Percentiles rank a stretch among this genome's conserved stretches.
Conservation (phyloP, 2,888 invertebrate species). For the Eupeodes luniger region DNA sequence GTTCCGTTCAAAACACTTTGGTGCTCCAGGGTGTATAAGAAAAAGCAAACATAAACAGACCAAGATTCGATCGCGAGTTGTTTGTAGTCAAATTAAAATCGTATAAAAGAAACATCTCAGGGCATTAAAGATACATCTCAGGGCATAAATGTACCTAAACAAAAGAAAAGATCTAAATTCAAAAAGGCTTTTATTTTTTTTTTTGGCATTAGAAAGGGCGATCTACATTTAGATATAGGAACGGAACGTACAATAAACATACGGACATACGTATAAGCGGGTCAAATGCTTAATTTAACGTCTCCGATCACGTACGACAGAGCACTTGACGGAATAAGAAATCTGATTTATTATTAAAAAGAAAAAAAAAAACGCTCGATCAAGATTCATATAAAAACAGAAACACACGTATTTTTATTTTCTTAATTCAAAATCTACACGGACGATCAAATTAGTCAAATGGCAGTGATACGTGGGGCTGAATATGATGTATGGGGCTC, state of each 20-base stretch:
- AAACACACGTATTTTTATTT: slow-evolving; percentile 23
- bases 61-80: slow-evolving; percentile 26
- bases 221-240: neutral
- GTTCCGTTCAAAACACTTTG: slow-evolving; percentile 48
- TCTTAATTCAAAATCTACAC: slow-evolving; percentile 37
- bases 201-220: slow-evolving; percentile 64
- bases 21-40: slow-evolving; percentile 6
- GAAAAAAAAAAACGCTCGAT: slow-evolving; percentile 36
- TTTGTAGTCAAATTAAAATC: slow-evolving; percentile 11
- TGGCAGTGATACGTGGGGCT: slow-evolving; percentile 7
- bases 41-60: neutral
- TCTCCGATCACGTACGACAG: slow-evolving; percentile 65
- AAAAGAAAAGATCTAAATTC: neutral
- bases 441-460: slow-evolving; percentile 60
- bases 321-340: slow-evolving; percentile 54
- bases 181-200: slow-evolving; percentile 5
- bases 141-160: neutral
- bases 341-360: slow-evolving; percentile 65
- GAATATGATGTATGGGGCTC: slow-evolving; percentile 54
- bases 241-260: no score
- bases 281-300: slow-evolving; percentile 59
- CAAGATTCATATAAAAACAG: slow-evolving; percentile 19
- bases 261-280: slow-evolving; percentile 9
- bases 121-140: slow-evolving; percentile 1
- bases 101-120: slow-evolving; percentile 1